These are phyloP conservation scores for Acronicta psi DNA, from an alignment of 2,888 invertebrate species.

Conservation along the genomic window DNA sequence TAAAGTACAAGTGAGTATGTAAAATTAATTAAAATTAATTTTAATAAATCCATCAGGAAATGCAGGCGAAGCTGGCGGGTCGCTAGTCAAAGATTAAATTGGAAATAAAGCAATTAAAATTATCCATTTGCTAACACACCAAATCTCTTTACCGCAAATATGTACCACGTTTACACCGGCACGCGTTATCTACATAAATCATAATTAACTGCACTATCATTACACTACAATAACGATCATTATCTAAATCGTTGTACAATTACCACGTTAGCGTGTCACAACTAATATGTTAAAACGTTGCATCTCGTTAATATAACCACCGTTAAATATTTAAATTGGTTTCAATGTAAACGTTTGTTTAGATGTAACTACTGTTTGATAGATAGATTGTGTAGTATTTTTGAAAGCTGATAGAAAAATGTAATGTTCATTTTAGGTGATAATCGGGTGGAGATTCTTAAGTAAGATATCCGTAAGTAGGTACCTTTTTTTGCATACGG, in stretches of 20 bases:
- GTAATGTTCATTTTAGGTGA: no score
- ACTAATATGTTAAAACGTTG: slow-evolving; percentile 52
- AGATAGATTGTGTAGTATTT: not conserved
- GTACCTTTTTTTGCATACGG: no score
- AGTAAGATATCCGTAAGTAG: no score
- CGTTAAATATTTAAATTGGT: slow-evolving; percentile 37
- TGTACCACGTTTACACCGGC: not conserved
- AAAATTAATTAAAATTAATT: no score
- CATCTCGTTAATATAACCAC: slow-evolving; percentile 43
- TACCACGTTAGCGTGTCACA: slow-evolving; percentile 50
- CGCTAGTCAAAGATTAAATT: no score
- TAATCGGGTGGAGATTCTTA: no score
- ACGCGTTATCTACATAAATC: slow-evolving; percentile 33
- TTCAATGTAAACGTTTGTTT: slow-evolving; percentile 28
- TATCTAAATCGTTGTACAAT: slow-evolving; percentile 54
- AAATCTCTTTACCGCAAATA: slow-evolving; percentile 4
- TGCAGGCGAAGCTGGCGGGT: no score
- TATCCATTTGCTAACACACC: no score
- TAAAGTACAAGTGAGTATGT: no score
- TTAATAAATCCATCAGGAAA: no score
- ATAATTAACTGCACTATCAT: slow-evolving; percentile 39
- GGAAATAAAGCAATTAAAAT: not conserved
- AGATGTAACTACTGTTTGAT: slow-evolving; percentile 1
- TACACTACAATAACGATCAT: slow-evolving; percentile 45
- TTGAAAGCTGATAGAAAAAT: no score